Evolutionary conservation across 2,797 vertebrate species (phyloP).

Genomic region (Melopsittacus undulatus): DNA sequence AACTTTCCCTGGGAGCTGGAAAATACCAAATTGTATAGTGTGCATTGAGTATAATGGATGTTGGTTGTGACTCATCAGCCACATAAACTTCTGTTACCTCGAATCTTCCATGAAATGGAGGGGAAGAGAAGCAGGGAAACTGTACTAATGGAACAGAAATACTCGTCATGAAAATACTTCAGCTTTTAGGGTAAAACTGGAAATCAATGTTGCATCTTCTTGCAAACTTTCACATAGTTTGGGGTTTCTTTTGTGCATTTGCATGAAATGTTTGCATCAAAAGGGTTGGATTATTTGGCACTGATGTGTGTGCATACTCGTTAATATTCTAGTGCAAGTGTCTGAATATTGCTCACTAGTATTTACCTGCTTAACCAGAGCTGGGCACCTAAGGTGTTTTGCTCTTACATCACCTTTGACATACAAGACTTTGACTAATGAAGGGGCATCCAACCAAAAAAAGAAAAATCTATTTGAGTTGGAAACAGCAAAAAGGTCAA

Average conservation of each 20-base stretch:
- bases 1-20: slow-evolving; percentile 13
- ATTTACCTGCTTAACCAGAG: neutral
- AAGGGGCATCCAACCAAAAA: neutral
- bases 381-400: neutral
- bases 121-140: neutral
- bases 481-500: neutral
- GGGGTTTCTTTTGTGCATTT: neutral
- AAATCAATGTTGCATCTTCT: neutral
- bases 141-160: neutral
- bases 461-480: neutral
- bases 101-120: neutral
- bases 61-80: slow-evolving; percentile 59
- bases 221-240: neutral
- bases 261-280: neutral
- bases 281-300: neutral
- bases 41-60: neutral
- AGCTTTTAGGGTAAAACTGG: neutral
- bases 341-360: neutral
- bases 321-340: neutral
- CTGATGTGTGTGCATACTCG: neutral
- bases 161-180: neutral
- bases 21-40: slow-evolving; percentile 17
- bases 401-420: neutral
- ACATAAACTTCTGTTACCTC: slow-evolving; percentile 22
- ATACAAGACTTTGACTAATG: neutral